A percentile compares a stretch with the other conserved stretches of the same genome.
Conservation (phyloP, 1,140 invertebrate species). For the Drosophila burlai region DNA sequence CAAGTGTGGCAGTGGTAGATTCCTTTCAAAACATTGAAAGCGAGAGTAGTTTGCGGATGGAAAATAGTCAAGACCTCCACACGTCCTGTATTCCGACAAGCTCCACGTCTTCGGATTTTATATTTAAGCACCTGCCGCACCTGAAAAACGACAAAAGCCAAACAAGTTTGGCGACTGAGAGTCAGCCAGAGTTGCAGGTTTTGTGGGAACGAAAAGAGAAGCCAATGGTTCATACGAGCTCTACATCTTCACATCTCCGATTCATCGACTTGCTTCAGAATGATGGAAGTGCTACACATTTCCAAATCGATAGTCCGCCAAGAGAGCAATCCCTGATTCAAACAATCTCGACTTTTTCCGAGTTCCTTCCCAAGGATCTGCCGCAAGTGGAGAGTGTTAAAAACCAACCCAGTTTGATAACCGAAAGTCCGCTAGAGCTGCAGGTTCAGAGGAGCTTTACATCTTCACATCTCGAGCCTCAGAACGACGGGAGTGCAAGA, state of each 20-base stretch:
- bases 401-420: too few relatives aligned
- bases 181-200: too few relatives aligned
- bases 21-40: not conserved
- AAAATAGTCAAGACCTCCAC: not conserved
- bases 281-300: too few relatives aligned
- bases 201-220: not conserved
- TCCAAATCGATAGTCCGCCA: too few relatives aligned
- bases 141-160: not conserved
- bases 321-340: too few relatives aligned
- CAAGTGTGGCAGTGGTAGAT: not conserved
- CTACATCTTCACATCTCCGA: too few relatives aligned
- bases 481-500: not conserved
- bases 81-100: not conserved
- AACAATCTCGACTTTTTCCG: too few relatives aligned
- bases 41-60: not conserved
- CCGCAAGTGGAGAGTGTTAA: too few relatives aligned
- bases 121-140: too few relatives aligned
- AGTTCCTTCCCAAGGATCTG: too few relatives aligned
- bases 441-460: not conserved
- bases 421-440: too few relatives aligned
- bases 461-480: not conserved
- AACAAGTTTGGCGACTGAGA: not conserved
- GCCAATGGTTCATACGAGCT: not conserved
- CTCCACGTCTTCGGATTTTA: not conserved
- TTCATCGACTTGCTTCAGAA: too few relatives aligned